These are phyloP conservation scores for Phengaris arion DNA, from an alignment of 2,888 invertebrate genomes.

Conservation along the genomic window DNA sequence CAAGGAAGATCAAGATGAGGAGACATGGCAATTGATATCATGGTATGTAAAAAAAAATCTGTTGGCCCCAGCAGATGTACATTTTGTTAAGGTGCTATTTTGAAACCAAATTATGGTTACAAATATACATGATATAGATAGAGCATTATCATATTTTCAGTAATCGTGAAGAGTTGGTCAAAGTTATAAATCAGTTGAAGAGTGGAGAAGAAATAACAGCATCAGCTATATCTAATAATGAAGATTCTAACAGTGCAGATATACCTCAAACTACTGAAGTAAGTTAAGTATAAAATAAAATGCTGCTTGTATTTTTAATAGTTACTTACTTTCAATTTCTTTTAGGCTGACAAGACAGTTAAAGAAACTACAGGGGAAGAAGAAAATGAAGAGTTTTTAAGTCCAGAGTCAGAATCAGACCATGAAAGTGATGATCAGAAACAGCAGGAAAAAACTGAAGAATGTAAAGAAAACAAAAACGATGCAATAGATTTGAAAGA, in stretches of 20 bases:
- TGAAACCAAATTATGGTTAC: not conserved
- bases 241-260: conserved; percentile 69
- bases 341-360: conserved; percentile 42
- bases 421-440: conserved; percentile 57
- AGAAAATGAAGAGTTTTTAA: conserved; percentile 73
- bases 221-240: conserved; percentile 58
- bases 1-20: conserved; percentile 97
- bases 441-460: conserved; percentile 35
- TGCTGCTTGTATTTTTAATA: not conserved
- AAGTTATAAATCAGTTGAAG: conserved; percentile 86
- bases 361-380: conserved; percentile 59
- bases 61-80: not conserved
- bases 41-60: conserved; percentile 70
- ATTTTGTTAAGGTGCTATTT: not conserved
- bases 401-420: conserved; percentile 70
- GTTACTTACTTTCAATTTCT: conserved; percentile 32
- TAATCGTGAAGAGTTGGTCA: conserved; percentile 88
- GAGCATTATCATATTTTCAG: conserved; percentile 64
- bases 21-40: conserved; percentile 95
- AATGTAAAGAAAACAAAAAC: conserved; percentile 36
- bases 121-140: not conserved
- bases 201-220: conserved; percentile 83
- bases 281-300: not conserved
- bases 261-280: conserved; percentile 38
- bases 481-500: conserved; percentile 35